A percentile compares a stretch with the other conserved stretches of the same genome.
Conservation (phyloP, 2,797 vertebrate species). For the Syndactyla subalaris region DNA sequence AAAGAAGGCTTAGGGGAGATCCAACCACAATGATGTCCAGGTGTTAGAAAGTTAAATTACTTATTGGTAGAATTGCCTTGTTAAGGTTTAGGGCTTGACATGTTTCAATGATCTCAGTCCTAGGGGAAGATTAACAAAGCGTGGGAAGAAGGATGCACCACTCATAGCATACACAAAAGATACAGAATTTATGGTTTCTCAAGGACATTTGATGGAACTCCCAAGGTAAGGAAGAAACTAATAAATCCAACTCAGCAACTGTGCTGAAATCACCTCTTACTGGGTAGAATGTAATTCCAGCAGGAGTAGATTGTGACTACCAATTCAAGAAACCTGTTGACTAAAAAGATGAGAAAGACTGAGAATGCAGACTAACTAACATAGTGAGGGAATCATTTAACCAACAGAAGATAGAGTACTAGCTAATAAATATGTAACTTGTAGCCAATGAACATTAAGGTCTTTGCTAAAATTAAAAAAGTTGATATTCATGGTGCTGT, state of each 20-base stretch:
- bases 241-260: not conserved
- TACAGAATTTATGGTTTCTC: not conserved
- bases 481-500: not conserved
- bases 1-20: not conserved
- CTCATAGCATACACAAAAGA: not conserved
- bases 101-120: not conserved
- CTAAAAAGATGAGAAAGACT: not conserved
- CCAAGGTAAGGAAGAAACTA: not conserved
- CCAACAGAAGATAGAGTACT: not conserved
- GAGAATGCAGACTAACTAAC: not conserved
- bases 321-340: not conserved
- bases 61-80: not conserved
- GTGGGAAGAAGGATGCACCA: not conserved
- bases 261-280: not conserved
- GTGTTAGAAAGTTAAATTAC: not conserved
- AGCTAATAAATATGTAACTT: not conserved
- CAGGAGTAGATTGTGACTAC: not conserved
- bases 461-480: not conserved
- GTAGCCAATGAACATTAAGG: not conserved
- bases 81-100: not conserved
- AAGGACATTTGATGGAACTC: not conserved
- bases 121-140: not conserved
- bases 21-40: too few species aligned
- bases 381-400: fast-evolving
- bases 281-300: not conserved